phyloP scores from a whole-genome alignment of 2,888 invertebrate species.

The Flabesymbios commensalis region DNA sequence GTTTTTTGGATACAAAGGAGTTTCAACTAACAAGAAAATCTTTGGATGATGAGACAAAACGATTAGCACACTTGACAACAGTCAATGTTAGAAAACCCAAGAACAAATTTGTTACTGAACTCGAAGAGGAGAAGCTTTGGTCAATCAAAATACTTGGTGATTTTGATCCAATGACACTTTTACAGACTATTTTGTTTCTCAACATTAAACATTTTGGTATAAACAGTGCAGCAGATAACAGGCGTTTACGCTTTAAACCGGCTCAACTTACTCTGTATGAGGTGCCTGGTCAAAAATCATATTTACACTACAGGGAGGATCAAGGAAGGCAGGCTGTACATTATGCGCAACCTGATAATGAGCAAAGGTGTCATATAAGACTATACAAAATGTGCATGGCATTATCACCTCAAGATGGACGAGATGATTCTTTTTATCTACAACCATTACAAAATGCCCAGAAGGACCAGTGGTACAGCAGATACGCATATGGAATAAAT shows the following conservation, averaged over 20 bases:
- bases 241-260: neutral
- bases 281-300: too few relatives aligned
- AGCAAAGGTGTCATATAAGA: neutral
- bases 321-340: neutral
- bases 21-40: neutral
- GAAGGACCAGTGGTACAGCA: neutral
- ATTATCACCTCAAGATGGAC: neutral
- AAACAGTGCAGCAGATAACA: neutral
- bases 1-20: neutral
- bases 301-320: too few relatives aligned
- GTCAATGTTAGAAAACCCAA: neutral
- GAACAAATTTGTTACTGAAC: neutral
- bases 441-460: neutral
- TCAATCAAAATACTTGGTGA: neutral
- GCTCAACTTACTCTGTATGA: neutral
- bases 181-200: neutral
- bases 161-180: neutral
- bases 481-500: neutral
- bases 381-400: neutral
- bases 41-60: neutral
- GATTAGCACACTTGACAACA: too few relatives aligned
- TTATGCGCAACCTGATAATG: neutral
- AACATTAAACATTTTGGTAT: neutral
- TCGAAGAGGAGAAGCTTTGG: neutral
- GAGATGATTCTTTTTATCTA: neutral